A percentile compares a stretch with the other conserved stretches of the same genome.
These are phyloP conservation scores for Temnothorax longispinosus DNA, from an alignment of 1,140 invertebrate genomes.

Conservation along the genomic window DNA sequence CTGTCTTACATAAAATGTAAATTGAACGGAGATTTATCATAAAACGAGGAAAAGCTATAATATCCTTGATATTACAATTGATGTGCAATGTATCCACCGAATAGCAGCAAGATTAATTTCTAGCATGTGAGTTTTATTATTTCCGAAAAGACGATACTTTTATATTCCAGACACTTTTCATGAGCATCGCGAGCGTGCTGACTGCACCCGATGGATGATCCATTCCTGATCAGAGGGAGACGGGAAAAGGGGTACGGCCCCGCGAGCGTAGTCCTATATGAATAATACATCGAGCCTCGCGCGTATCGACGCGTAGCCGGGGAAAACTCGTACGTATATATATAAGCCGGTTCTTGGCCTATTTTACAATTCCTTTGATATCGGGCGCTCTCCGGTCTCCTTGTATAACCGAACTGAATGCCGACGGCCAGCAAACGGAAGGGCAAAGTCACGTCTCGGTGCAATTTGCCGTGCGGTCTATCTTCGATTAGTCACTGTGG, in stretches of 20 bases:
- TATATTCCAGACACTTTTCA: constrained; percentile 14
- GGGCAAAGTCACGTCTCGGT: neutral
- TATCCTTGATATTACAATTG: neutral
- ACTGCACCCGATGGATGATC: constrained; percentile 33
- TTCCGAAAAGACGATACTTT: neutral
- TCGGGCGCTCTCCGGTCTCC: constrained; percentile 17
- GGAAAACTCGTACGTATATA: constrained; percentile 35
- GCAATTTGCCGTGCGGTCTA: constrained; percentile 43
- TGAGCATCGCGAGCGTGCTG: neutral
- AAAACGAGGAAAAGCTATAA: neutral
- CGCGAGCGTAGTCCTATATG: constrained; percentile 48
- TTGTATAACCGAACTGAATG: constrained; percentile 51
- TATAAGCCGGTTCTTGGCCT: constrained; percentile 64
- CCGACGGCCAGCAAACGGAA: neutral
- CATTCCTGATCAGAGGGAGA: constrained; percentile 26
- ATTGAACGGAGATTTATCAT: neutral
- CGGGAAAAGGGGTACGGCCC: neutral
- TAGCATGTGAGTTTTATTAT: neutral
- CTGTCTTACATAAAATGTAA: neutral
- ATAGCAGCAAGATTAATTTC: neutral
- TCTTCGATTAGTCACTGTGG: constrained; percentile 32
- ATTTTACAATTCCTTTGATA: constrained; percentile 70
- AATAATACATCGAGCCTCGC: constrained; percentile 65
- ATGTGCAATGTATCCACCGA: neutral
- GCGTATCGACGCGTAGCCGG: constrained; percentile 41